Base-by-base conservation (phyloP, 2,888 invertebrate genomes). In the Acanthosepion esculentum region DNA sequence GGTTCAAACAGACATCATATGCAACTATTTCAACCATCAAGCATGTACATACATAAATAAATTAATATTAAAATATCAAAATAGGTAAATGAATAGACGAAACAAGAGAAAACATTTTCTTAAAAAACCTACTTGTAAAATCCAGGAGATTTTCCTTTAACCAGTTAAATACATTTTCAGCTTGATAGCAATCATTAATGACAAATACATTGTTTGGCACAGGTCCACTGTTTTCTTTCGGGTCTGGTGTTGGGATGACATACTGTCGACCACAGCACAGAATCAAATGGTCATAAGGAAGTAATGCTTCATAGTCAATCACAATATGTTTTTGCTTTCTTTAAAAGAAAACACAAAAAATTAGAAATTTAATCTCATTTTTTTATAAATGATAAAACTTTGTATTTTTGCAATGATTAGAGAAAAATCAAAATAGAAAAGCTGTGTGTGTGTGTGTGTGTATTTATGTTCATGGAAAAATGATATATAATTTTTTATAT, bases 201-300 rank as follows among this genome's bases (percentile, higher is more conserved):
- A 96, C 95, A 95, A 97, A 97, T 92, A 97, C 95, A 95, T 97
- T 97, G 94, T 95, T 96, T 7, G 97, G 97, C 18, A 95, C 95
- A 41, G 95, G 96, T 4, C 95, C 95, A 20, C 95, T 95, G 48
- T 97, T 95, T 94, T 97, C 96, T 2, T 96, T 96, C 18, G 95
- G 96, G 1, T 97, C 97, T 1, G 97, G 97, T 91, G 96, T 95
- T 8, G 97, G 97, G 12, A 96, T 95, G 95, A 97, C 96, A 95
- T 97, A 97, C 96, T 97, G 97, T 92, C 96, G 95, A 12, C 97
- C 97, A 0, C 97, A 97, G 95, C 97, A 96, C 48, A 97, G 95
- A 18, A 97, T 96, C 91, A 97, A 96, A 95, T 97, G 97, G 95
- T 97, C 97, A 95, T 97, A 97, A 7, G 97, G 97, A 15, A 97